Base-by-base conservation (phyloP, 2,797 vertebrate species). In the Cyclura pinguis region DNA sequence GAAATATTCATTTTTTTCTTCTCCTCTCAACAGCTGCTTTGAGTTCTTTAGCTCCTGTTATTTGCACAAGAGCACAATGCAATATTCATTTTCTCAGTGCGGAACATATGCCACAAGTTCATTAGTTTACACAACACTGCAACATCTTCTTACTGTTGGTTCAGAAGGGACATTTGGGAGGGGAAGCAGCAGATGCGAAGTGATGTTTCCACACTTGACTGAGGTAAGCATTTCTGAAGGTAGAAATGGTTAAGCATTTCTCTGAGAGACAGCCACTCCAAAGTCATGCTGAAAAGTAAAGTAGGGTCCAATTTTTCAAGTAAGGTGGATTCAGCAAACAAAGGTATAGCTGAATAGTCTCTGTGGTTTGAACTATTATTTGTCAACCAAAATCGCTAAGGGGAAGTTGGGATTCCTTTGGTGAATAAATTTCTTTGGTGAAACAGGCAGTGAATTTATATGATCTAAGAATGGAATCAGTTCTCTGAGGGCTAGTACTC, bases 91-190 rank as follows among this genome's bases (percentile, higher is more conserved):
- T 52, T 67, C 64, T 85, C 27, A 2, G 86, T 52, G 88, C 87
- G 84, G 69, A 93, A 50, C 59, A 91, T 85, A 90, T 93, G 84
- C 80, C 84, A 24, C n/a, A 84, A 91, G 57, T 90, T 89, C 84
- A 29, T 87, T 22, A 76, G 69, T 73, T 87, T 0, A 7, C 77
- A 72, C 52, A 90, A 27, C 6, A 87, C 9, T 77, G 76, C 24
- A 57, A 64, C 74, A 83, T 88, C 55, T 88, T 90, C n/a, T 47
- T 78, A 27, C 6, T 84, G 32, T 76, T 88, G 52, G 6, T 86
- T 86, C 12, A 81, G 80, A 81, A 82, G 16, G 14, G 69, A 10
- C 1, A n/a, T 29, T 2, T 88, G 42, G 5, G 67, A 50, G 50
- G 80, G 5, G 18, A 20, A 14, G 35, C 10, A 69, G 88, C 5